These are phyloP conservation scores for Ailurus styani DNA, from an alignment of 2,113 vertebrate genomes.

Conservation along the genomic window DNA sequence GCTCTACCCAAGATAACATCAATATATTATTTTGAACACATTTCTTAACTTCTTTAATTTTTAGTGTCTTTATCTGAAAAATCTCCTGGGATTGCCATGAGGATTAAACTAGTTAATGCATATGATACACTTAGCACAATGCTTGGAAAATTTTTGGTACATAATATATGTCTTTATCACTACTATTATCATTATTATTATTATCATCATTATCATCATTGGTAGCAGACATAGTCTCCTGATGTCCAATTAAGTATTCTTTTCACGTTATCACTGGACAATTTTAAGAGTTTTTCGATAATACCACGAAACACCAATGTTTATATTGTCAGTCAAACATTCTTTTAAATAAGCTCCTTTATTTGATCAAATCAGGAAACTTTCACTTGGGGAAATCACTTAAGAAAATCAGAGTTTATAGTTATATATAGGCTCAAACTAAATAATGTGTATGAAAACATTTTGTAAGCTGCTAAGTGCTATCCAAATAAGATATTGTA, in stretches of 20 bases:
- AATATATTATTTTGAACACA: neutral
- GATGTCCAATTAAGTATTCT: neutral
- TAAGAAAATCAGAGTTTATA: neutral
- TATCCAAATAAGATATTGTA: neutral
- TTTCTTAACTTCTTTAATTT: neutral
- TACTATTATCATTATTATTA: neutral
- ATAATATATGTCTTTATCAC: neutral
- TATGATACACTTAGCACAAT: neutral
- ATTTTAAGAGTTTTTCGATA: neutral
- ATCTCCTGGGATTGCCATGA: neutral
- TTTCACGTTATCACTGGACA: neutral
- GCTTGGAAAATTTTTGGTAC: neutral
- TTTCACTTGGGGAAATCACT: neutral
- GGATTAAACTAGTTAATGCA: neutral
- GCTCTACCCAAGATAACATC: neutral
- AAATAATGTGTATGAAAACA: neutral
- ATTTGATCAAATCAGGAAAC: neutral
- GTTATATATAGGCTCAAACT: neutral
- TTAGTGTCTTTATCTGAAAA: conserved; percentile 2
- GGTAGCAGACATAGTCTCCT: neutral
- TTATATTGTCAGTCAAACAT: neutral
- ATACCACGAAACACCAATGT: neutral
- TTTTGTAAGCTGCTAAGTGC: neutral
- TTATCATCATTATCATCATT: neutral
- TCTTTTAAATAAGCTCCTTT: neutral